Base-by-base conservation (phyloP, 2,797 vertebrate species). In the Anguilla anguilla region DNA sequence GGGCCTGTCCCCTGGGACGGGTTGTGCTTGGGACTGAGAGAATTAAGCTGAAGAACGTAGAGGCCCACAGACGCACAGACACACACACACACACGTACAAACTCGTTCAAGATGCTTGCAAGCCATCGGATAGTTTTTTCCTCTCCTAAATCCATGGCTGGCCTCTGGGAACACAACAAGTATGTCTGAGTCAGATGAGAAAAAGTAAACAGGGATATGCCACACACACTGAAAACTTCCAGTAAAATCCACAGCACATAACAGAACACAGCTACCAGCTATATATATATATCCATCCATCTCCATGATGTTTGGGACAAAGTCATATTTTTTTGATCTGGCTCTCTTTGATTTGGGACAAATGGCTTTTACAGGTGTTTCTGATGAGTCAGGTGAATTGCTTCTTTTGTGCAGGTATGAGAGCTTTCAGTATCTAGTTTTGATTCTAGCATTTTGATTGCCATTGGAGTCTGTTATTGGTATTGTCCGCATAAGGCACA, bases 1-100 rank as follows among this genome's bases (percentile, higher is more conserved):
- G 35, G 15, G 35, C 35, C 7, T 19, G 0, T 43, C 74, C 74
- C 74, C 74, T 43, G 74, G 74, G 74, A 39, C 6, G 74, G 13
- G 31, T 2, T 43, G 13, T 22, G 15, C 31, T 39, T 17, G 74
- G 35, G 35, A 35, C 69, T 77, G 74, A 74, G 10, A 35, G 10
- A 77, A 17, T 25, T 43, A 43, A 83, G 28, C 19, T 25, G 55
- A 53, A 59, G 49, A 84, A 28, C 35, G 81, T 49, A 46, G 22
- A 49, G 81, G 51, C 39, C 43, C 43, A 85, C 84, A 69, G 19
- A 85, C 84, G 85, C 84, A 85, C 84, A 67, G 59, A 85, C 19
- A 85, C 61, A 85, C 2, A 69, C 19, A 51, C 55, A 77, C 2
- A 77, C 31, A 77, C 72, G 39, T 49, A 55, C 49, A 39, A 46